Conservation (phyloP, 2,113 vertebrate genomes). For the human (Homo sapiens) region DNA sequence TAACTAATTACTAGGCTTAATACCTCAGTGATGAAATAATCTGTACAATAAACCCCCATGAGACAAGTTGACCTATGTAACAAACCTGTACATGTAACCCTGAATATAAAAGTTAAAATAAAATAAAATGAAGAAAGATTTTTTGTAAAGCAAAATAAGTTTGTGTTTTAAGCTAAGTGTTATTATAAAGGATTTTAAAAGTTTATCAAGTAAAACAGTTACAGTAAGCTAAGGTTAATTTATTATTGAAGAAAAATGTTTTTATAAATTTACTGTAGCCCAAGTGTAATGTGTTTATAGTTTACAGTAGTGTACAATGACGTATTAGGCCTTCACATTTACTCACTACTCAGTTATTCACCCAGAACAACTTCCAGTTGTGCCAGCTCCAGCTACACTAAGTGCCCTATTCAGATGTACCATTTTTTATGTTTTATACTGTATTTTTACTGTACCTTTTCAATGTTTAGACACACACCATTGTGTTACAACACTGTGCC, state of each 20-base stretch:
- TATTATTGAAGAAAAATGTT: neutral
- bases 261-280: neutral
- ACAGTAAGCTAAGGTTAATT: neutral
- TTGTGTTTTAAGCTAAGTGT: neutral
- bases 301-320: neutral
- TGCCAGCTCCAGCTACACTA: neutral
- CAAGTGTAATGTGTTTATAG: neutral
- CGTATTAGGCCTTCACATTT: neutral
- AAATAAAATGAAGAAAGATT: too few species aligned
- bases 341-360: neutral
- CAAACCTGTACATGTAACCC: too few species aligned
- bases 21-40: too few species aligned
- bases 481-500: neutral
- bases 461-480: neutral
- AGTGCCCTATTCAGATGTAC: neutral
- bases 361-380: neutral
- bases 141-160: neutral
- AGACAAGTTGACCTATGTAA: too few species aligned
- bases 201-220: neutral
- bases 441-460: neutral
- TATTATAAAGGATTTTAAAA: neutral
- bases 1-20: too few species aligned
- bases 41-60: too few species aligned
- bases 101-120: too few species aligned
- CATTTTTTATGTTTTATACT: neutral